Evolutionary conservation across 2,113 vertebrate genomes (phyloP), one percentile per base, ranked within the genome.

Genomic region (Macroglossus sobrinus): DNA sequence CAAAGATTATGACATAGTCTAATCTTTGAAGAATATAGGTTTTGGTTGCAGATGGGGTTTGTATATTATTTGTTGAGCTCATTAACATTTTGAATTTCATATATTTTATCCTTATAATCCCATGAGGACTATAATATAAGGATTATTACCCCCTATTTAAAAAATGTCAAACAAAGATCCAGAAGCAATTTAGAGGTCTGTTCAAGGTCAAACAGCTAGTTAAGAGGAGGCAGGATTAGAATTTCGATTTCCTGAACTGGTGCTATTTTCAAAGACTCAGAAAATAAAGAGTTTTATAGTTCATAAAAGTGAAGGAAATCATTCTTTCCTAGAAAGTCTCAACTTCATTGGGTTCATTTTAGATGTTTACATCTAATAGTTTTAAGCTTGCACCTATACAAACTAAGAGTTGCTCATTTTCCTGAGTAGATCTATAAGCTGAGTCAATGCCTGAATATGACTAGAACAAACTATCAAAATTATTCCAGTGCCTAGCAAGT

Each of bases 1-100:
- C 96, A 94, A 82, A 96, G 93, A 84, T 91, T 96, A 55, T 66
- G 33, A 92, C 94, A 87, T 87, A 89, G 35, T 94, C 66, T 82
- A 94, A 93, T 95, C 89, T 97, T 95, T 71, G 45, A 98, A 95
- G 92, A 94, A 96, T 35, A 94, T 35, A 95, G 38, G 76, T 95
- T 94, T 97, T 21, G 40, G 76, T 80, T 94, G 59, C 78, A 94
- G 63, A 95, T 76, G 74, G 43, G 88, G 6, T 91, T 94, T 97
- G 72, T 57, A 69, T 55, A 89, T 96, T 74, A 94, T 40, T 92
- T 89, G 85, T 91, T 33, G 2, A 91, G 57, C 66, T 91, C 76
- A 91, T 91, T 96, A 91, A 96, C 45, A 86, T 92, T 94, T 94
- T 61, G 47, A 95, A 91, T 96, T 91, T 97, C 81, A 64, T 59